These are phyloP conservation scores for Rallus crepitans DNA, from an alignment of 2,797 vertebrate species.

Conservation along the genomic window DNA sequence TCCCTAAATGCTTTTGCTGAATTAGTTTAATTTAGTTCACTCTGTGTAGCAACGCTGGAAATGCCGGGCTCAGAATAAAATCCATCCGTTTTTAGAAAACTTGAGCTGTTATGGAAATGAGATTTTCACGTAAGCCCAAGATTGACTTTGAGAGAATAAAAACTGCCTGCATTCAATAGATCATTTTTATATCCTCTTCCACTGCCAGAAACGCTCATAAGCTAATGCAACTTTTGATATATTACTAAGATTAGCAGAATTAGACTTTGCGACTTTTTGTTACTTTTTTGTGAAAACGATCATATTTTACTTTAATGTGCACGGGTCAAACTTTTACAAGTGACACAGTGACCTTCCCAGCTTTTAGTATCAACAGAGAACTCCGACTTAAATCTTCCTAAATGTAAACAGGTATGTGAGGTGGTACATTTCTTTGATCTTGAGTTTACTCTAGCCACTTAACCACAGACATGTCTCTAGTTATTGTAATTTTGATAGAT, in stretches of 20 bases:
- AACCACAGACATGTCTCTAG: constrained; percentile 61
- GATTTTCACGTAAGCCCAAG: constrained; percentile 45
- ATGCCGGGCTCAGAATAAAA: not conserved
- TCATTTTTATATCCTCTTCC: constrained; percentile 74
- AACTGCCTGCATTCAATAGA: constrained; percentile 69
- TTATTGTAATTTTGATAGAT: constrained; percentile 70
- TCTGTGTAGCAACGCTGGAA: not conserved
- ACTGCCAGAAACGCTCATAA: constrained; percentile 71
- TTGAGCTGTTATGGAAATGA: constrained; percentile 38
- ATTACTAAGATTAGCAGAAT: constrained; percentile 73
- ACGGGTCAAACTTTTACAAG: constrained; percentile 76
- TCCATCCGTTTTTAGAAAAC: not conserved
- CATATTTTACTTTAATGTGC: constrained; percentile 75
- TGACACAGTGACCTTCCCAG: constrained; percentile 70
- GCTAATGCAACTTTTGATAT: constrained; percentile 75
- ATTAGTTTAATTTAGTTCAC: not conserved
- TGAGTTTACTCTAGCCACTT: constrained; percentile 62
- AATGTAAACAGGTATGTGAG: constrained; percentile 75
- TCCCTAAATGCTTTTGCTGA: not conserved
- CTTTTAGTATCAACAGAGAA: constrained; percentile 76
- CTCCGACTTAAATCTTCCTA: constrained; percentile 71
- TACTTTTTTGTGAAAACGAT: constrained; percentile 71
- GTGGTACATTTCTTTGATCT: constrained; percentile 73
- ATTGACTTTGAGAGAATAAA: constrained; percentile 61
- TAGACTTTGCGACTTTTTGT: constrained; percentile 71